Conservation (phyloP, 2,797 vertebrate species). For the Myotis findleyi region DNA sequence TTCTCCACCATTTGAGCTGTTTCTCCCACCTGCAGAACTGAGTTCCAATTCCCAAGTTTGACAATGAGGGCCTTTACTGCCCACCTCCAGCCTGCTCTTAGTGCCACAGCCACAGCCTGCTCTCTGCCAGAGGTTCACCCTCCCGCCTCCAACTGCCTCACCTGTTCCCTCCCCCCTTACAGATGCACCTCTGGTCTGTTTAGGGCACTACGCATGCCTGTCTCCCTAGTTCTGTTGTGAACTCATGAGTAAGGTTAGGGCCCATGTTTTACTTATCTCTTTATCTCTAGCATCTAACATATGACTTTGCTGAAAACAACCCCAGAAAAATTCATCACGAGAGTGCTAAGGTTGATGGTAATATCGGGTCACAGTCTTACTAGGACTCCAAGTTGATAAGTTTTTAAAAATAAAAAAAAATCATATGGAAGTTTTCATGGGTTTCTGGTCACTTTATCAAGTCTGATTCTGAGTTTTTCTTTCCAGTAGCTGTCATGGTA, state of each 20-base stretch:
- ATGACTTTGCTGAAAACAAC: background rate
- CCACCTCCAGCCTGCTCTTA: background rate
- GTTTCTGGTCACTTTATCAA: background rate
- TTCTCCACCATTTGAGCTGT: background rate
- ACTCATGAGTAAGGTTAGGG: background rate
- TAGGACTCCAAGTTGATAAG: background rate
- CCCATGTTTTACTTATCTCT: background rate
- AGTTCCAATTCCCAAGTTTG: background rate
- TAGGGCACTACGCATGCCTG: background rate
- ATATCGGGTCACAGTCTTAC: background rate
- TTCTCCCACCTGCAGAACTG: background rate
- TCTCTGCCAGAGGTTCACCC: background rate
- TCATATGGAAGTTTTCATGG: background rate
- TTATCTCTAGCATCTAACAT: background rate
- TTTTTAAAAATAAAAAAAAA: slow-evolving; percentile 31
- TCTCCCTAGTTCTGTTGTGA: background rate
- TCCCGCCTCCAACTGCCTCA: background rate
- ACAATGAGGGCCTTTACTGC: background rate
- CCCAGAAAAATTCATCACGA: background rate
- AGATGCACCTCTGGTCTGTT: too few relatives aligned
- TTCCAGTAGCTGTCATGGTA: background rate
- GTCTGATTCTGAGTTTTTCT: slow-evolving; percentile 2
- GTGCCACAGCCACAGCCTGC: too few relatives aligned
- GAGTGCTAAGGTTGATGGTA: background rate
- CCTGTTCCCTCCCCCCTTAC: background rate